A percentile compares a stretch with the other conserved stretches of the same genome.
Conservation (phyloP, 2,888 invertebrate species). For the Oligia fasciuncula region DNA sequence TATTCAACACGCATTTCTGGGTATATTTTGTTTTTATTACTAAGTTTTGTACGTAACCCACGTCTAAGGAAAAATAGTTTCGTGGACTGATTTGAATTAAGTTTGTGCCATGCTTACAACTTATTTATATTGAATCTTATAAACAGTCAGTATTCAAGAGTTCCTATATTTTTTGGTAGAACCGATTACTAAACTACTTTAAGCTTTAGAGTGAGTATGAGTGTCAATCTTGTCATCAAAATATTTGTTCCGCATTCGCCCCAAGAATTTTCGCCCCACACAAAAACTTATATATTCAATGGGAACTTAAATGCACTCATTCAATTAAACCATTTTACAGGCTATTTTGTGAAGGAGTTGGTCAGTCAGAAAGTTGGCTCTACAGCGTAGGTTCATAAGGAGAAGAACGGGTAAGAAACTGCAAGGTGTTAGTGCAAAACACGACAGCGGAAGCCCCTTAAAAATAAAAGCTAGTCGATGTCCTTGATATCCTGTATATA, state of each 20-base stretch:
- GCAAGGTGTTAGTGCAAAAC: background rate
- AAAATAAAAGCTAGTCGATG: background rate
- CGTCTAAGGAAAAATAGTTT: background rate
- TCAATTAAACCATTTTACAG: background rate
- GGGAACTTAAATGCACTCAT: no score
- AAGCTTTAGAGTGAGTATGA: background rate
- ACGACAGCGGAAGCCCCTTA: background rate
- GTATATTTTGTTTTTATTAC: background rate
- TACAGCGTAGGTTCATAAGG: background rate
- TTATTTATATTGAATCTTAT: background rate
- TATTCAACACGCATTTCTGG: constrained; percentile 34
- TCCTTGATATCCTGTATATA: background rate
- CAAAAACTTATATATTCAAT: background rate
- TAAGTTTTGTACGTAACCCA: background rate
- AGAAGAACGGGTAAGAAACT: background rate
- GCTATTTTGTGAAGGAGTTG: background rate
- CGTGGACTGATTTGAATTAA: background rate
- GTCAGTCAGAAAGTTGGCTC: background rate
- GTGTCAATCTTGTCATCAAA: background rate
- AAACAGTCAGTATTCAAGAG: background rate
- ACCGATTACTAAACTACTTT: background rate
- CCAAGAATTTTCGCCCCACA: background rate
- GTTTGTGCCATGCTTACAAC: background rate
- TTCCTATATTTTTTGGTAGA: background rate
- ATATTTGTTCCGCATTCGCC: background rate